phyloP scores from a whole-genome alignment of 2,888 invertebrate genomes.

The Ecliptopera silaceata region DNA sequence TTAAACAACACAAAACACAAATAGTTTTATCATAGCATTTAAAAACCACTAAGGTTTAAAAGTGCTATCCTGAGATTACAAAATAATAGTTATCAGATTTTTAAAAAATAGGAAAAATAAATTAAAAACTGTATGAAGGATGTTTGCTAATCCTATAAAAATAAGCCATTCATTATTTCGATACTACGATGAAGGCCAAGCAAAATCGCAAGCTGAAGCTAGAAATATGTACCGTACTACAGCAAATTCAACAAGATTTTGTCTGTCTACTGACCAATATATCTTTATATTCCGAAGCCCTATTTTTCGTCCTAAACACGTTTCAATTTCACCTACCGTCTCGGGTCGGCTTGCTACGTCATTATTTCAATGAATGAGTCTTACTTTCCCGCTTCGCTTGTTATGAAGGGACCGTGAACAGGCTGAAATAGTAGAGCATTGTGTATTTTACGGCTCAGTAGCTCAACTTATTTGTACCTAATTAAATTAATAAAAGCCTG shows the following conservation, averaged over 20 bases:
- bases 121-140: no score
- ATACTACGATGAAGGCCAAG: no score
- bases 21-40: no score
- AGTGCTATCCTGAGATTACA: no score
- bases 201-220: no score
- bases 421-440: slow-evolving; percentile 29
- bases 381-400: slow-evolving; percentile 50
- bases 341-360: slow-evolving; percentile 46
- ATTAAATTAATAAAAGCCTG: no score
- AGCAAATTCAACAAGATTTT: not conserved
- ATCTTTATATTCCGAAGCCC: not conserved
- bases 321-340: slow-evolving; percentile 30
- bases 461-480: not conserved
- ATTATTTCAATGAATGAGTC: slow-evolving; percentile 62
- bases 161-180: no score
- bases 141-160: no score
- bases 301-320: slow-evolving; percentile 13
- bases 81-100: no score
- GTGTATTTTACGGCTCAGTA: slow-evolving; percentile 8
- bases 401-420: slow-evolving; percentile 44
- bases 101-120: no score
- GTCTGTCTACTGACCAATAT: not conserved
- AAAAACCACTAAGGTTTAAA: no score
- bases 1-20: no score
- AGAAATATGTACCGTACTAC: not conserved